phyloP scores from a whole-genome alignment of 2,113 vertebrate genomes.

The Coregonus clupeaformis region DNA sequence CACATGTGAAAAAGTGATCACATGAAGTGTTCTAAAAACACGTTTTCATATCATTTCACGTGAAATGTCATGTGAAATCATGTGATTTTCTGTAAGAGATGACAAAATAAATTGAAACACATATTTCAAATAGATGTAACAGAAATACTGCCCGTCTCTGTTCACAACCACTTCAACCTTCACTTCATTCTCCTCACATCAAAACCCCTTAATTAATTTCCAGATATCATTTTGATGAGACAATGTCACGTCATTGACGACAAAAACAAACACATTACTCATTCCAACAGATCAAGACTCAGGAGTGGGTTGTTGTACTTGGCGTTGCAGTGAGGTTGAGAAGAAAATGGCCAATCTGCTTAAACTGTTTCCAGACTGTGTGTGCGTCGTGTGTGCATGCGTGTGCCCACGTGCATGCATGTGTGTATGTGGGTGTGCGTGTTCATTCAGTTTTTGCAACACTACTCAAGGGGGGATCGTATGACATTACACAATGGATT shows the following conservation, averaged over 20 bases:
- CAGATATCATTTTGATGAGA: conserved; percentile 9
- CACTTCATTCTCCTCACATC: not conserved
- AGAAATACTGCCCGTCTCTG: no score
- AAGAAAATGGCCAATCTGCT: conserved; percentile 20
- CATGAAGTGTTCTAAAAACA: no score
- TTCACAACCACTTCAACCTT: conserved; percentile 14
- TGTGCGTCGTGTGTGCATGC: no score
- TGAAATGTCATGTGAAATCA: no score
- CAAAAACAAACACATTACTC: conserved; percentile 54
- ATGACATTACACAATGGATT: conserved; percentile 50
- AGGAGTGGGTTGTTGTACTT: no score
- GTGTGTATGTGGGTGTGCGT: conserved; percentile 8
- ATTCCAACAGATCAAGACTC: conserved; percentile 40
- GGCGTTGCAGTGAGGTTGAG: no score
- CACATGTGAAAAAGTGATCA: no score
- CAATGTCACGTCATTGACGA: conserved; percentile 35
- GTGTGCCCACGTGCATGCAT: no score
- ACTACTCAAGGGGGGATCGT: conserved; percentile 14
- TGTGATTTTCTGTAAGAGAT: no score
- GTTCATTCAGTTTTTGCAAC: conserved; percentile 46
- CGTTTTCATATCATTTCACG: no score
- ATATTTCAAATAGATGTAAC: no score
- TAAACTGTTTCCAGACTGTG: conserved; percentile 61
- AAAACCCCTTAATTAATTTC: not conserved
- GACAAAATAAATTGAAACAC: no score